Evolutionary conservation across 2,113 vertebrate species (phyloP), one percentile per base, ranked within the genome.

Genomic region (Coptodon rendalli): DNA sequence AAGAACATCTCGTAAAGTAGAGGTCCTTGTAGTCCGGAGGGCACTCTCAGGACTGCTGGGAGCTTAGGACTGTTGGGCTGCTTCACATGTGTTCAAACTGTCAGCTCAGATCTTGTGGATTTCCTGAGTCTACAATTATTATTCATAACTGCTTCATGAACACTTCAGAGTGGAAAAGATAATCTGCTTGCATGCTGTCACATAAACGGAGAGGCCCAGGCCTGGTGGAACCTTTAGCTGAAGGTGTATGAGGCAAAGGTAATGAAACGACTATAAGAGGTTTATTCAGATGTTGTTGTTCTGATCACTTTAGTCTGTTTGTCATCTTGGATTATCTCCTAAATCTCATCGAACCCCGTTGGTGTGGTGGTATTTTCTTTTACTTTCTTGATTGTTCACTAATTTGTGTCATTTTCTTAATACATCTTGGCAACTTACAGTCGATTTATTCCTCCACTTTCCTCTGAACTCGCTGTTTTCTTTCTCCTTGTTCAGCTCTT

Each of bases 111-210:
- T 2, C 9, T 40, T 68, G 11, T 71, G 36, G 3, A 43, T 24
- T 40, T 45, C 22, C 13, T 16, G 7, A 71, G n/a, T 73, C 12
- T 14, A 43, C 13, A 43, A 38, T 38, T 66, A 38, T 22, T 22
- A 68, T 40, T 68, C n/a, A 24, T 40, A 22, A 68, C 34, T 68
- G 63, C n/a, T 71, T 43, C n/a, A 0, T 40, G 38, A 71, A 43
- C 38, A 29, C 8, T 27, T 24, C 13, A 3, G 38, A 27, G 38
- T 10, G 38, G 1, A 17, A 73, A 48, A 0, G 5, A 0, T 11
- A 6, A 73, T 73, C 7, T 71, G 19, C 4, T 13, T 0, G 22
- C 9, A 48, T 10, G 40, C 38, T n/a, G 38, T 45, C 66, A 43
- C 38, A 43, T 45, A 73, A 45, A 27, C 2, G 13, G 8, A 45